Evolutionary conservation across 2,888 invertebrate genomes (phyloP).

Genomic region (Lottia scabra): DNA sequence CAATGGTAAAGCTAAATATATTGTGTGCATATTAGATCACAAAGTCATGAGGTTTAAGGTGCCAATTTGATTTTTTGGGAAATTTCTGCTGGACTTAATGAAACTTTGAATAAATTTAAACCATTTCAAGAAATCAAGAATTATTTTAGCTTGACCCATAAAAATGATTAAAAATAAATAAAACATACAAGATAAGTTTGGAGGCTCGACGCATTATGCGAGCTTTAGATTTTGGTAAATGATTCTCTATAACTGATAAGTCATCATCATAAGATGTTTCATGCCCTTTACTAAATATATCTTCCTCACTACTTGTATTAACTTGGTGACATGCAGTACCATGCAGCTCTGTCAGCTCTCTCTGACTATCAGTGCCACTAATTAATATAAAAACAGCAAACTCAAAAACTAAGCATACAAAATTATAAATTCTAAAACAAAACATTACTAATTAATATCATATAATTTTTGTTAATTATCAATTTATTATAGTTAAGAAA

Average conservation of each 20-base stretch:
- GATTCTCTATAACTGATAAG: constrained; percentile 38
- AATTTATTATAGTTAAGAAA: no score
- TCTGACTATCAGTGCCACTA: not conserved
- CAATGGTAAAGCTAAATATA: no score
- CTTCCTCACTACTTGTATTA: constrained; percentile 26
- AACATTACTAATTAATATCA: no score
- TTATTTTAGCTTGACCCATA: no score
- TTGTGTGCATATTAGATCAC: no score
- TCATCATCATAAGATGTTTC: constrained; percentile 33
- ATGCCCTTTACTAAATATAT: constrained; percentile 25
- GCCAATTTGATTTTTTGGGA: no score
- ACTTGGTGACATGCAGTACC: not conserved
- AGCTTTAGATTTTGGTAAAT: constrained; percentile 53
- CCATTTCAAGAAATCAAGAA: no score
- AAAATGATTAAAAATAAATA: not conserved
- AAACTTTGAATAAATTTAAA: no score
- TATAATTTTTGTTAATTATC: no score
- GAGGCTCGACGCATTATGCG: constrained; percentile 60
- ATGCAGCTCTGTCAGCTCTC: not conserved
- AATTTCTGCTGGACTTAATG: no score
- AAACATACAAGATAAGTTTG: constrained; percentile 58
- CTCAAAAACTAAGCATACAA: constrained; percentile 1
- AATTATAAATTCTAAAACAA: not conserved
- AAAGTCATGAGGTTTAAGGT: no score
- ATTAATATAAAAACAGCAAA: not conserved